These are phyloP conservation scores for Parnassius smintheus DNA, from an alignment of 2,888 invertebrate genomes.

Conservation along the genomic window DNA sequence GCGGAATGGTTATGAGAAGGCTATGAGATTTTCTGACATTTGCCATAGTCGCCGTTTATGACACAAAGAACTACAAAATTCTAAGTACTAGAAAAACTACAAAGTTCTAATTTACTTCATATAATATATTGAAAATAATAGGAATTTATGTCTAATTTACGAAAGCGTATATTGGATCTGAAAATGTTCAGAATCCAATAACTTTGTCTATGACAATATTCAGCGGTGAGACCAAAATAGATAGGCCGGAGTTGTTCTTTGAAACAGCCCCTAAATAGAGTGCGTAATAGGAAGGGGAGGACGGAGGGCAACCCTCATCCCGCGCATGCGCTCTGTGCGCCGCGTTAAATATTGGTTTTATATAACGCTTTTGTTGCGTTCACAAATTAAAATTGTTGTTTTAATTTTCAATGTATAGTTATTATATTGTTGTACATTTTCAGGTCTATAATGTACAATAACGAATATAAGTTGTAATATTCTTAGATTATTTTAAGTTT, in stretches of 20 bases:
- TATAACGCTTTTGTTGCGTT: slow-evolving; percentile 67
- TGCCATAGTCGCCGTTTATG: too few species aligned
- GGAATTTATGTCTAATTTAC: too few species aligned
- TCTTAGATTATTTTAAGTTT: too few species aligned
- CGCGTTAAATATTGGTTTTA: slow-evolving; percentile 73
- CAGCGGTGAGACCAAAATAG: slow-evolving; percentile 74
- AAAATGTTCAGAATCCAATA: slow-evolving; percentile 62
- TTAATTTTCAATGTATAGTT: not conserved
- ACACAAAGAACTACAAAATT: too few species aligned
- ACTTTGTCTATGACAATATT: slow-evolving; percentile 72
- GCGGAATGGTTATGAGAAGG: too few species aligned
- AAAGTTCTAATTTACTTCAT: too few species aligned
- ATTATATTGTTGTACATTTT: too few species aligned
- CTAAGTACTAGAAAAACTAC: too few species aligned
- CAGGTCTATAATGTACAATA: too few species aligned
- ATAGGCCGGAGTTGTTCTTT: slow-evolving; percentile 72
- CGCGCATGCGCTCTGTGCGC: slow-evolving; percentile 62
- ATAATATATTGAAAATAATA: too few species aligned
- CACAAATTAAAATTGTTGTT: slow-evolving; percentile 16
- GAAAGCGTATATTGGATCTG: not conserved
- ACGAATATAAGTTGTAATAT: too few species aligned
- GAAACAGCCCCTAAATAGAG: slow-evolving; percentile 79
- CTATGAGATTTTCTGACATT: too few species aligned
- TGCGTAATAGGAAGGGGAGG: slow-evolving; percentile 78
- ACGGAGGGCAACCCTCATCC: slow-evolving; percentile 53